phyloP scores from a whole-genome alignment of 2,888 invertebrate species.

The Tenthredo livida region DNA sequence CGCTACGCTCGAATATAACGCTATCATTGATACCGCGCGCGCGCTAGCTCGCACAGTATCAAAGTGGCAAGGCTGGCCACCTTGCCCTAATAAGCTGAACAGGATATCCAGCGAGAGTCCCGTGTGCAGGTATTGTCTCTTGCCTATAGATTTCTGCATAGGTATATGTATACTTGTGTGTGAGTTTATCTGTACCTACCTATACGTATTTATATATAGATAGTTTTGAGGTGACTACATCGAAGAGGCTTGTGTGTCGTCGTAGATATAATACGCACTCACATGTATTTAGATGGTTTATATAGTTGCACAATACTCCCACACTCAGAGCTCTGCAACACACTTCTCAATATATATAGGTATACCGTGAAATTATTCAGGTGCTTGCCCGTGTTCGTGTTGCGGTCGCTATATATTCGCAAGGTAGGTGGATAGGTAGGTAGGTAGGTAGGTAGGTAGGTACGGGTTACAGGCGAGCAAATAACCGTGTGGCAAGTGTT shows the following conservation, averaged over 20 bases:
- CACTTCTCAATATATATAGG: neutral
- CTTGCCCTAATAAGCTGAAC: conserved; percentile 76
- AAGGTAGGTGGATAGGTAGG: conserved; percentile 4
- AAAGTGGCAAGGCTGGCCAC: conserved; percentile 72
- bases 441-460: conserved; percentile 17
- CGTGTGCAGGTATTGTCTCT: conserved; percentile 25
- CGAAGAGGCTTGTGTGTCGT: neutral
- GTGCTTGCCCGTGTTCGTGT: conserved; percentile 40
- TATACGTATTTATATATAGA: neutral
- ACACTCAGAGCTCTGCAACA: conserved; percentile 46
- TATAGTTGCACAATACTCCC: conserved; percentile 66
- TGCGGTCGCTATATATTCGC: conserved; percentile 45
- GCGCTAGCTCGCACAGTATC: conserved; percentile 59
- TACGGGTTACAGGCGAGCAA: conserved; percentile 38
- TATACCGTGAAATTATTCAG: conserved; percentile 48
- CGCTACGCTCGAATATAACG: conserved; percentile 50
- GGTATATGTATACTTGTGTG: neutral
- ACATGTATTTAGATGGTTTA: neutral
- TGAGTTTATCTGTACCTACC: neutral
- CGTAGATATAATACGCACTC: neutral
- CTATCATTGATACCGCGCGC: conserved; percentile 63
- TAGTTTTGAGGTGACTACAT: neutral
- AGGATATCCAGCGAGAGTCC: conserved; percentile 68
- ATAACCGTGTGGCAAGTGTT: conserved; percentile 44
- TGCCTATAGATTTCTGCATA: neutral